These are phyloP conservation scores for Cyrtorhinus lividipennis DNA, from an alignment of 1,140 invertebrate genomes.

Conservation along the genomic window DNA sequence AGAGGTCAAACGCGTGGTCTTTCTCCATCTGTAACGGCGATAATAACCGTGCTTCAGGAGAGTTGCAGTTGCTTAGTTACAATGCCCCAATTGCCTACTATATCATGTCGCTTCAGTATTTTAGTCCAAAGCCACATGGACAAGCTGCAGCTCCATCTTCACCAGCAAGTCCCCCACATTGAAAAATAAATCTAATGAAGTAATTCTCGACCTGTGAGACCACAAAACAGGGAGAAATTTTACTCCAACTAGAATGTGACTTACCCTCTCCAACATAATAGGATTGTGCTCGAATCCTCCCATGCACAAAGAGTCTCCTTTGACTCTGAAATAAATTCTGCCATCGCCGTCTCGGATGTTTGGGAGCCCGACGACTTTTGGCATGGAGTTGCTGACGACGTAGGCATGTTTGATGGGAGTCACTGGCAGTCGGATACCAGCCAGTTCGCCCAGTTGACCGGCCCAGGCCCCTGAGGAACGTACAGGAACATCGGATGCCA, in stretches of 20 bases:
- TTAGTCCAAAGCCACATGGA: too few species aligned
- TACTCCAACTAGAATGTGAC: too few species aligned
- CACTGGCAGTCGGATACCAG: slow-evolving; percentile 55
- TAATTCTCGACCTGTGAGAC: too few species aligned
- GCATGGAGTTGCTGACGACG: slow-evolving; percentile 61
- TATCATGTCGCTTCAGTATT: too few species aligned
- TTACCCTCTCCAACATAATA: slow-evolving; percentile 58
- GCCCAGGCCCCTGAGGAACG: slow-evolving; percentile 56
- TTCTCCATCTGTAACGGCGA: slow-evolving; percentile 43
- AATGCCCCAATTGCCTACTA: too few species aligned
- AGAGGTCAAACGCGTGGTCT: slow-evolving; percentile 66
- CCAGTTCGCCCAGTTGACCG: slow-evolving; percentile 50
- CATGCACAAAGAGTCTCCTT: slow-evolving; percentile 57
- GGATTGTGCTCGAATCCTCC: slow-evolving; percentile 83
- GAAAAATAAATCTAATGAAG: too few species aligned
- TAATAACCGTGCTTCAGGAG: too few species aligned
- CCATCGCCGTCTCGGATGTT: slow-evolving; percentile 75
- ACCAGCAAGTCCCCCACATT: too few species aligned
- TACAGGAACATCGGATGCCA: not conserved
- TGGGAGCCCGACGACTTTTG: slow-evolving; percentile 52
- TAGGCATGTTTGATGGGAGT: slow-evolving; percentile 79
- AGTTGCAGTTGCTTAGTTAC: too few species aligned
- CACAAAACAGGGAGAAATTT: too few species aligned
- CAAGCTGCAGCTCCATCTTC: too few species aligned
- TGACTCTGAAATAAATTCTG: slow-evolving; percentile 57